Conservation (phyloP, 2,113 vertebrate species). For the Riparia riparia region DNA sequence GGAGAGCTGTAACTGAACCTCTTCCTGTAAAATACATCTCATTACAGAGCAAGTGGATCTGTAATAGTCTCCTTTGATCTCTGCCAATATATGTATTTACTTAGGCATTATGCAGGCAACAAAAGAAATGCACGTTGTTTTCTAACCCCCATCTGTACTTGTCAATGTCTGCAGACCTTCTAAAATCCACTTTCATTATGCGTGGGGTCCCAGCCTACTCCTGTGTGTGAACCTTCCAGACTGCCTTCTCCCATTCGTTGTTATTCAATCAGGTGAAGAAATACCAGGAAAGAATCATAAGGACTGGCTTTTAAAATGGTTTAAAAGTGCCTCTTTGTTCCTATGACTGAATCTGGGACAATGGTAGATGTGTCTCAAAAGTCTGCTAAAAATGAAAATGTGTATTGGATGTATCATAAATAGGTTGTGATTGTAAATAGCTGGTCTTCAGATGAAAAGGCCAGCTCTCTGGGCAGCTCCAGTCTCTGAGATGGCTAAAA, state of each 20-base stretch:
- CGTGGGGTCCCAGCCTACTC: not conserved
- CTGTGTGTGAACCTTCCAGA: not conserved
- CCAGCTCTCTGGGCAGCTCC: not conserved
- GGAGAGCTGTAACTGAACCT: not conserved
- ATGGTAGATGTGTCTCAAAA: not conserved
- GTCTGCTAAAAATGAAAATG: not conserved
- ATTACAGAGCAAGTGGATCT: not conserved
- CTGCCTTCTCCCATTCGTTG: not conserved
- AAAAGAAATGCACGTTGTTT: not conserved
- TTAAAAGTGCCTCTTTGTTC: not conserved
- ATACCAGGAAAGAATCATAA: not conserved
- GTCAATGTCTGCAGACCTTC: not conserved
- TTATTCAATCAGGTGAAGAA: not conserved
- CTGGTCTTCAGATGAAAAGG: not conserved
- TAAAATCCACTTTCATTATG: not conserved
- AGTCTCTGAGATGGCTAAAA: not conserved
- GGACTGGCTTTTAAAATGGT: not conserved
- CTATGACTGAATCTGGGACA: not conserved
- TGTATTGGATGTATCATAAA: not conserved
- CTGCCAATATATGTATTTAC: not conserved
- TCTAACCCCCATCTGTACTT: not conserved
- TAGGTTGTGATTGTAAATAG: not conserved
- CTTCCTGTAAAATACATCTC: not conserved
- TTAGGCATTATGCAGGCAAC: not conserved
- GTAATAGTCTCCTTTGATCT: not conserved